Conservation (phyloP, 1,140 invertebrate genomes). For the Pogonognathellus flavescens region DNA sequence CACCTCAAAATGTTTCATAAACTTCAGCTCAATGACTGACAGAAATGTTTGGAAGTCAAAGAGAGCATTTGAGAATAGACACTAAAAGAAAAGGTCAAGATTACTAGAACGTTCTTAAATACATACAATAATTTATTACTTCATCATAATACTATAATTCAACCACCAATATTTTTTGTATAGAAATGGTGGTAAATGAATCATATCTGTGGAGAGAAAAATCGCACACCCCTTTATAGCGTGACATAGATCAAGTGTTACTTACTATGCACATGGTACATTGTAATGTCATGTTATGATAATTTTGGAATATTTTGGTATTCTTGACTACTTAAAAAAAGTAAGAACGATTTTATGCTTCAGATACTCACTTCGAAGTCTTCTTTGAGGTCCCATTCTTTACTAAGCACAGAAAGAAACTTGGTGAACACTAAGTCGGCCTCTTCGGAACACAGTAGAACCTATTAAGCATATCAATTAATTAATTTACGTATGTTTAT, state of each 20-base stretch:
- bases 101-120: conserved; percentile 2
- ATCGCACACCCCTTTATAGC: too few species aligned
- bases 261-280: too few species aligned
- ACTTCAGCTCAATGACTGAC: conserved; percentile 65
- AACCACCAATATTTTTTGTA: too few species aligned
- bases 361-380: conserved; percentile 61
- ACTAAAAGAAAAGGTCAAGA: conserved; percentile 57
- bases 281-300: too few species aligned
- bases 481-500: too few species aligned
- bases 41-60: conserved; percentile 66
- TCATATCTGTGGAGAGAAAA: too few species aligned
- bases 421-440: conserved; percentile 68
- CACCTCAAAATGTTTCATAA: conserved; percentile 70
- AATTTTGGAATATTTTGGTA: too few species aligned
- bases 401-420: conserved; percentile 68
- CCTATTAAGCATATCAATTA: conserved; percentile 42
- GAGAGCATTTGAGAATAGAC: conserved; percentile 65
- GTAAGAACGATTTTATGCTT: conserved; percentile 1
- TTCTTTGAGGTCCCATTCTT: conserved; percentile 64
- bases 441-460: conserved; percentile 69
- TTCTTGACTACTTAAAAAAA: background rate
- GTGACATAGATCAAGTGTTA: too few species aligned
- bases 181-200: too few species aligned
- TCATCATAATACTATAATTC: too few species aligned
- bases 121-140: background rate